phyloP scores from a whole-genome alignment of 2,113 vertebrate species.

The Tyrannus savana region DNA sequence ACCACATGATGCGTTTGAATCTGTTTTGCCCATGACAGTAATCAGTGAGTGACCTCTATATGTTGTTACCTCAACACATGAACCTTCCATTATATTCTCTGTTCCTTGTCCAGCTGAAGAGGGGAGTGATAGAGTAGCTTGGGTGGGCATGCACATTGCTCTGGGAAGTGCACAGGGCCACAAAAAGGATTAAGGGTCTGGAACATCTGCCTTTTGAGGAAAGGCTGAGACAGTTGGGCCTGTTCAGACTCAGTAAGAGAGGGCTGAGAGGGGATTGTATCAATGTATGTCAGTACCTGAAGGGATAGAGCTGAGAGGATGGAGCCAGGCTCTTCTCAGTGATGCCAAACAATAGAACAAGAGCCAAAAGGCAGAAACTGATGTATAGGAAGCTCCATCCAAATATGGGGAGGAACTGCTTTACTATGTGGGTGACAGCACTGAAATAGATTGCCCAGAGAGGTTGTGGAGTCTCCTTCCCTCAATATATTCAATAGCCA shows the following conservation, averaged over 20 bases:
- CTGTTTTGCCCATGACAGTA: neutral
- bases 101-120: neutral
- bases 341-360: neutral
- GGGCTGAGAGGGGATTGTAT: neutral
- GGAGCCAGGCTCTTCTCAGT: neutral
- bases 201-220: neutral
- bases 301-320: neutral
- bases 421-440: rapidly evolving
- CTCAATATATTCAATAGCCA: neutral
- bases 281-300: neutral
- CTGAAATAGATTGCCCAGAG: neutral
- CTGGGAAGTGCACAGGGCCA: neutral
- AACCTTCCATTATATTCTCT: neutral
- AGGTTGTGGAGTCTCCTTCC: neutral
- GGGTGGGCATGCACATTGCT: neutral
- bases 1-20: neutral
- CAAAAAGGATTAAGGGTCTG: neutral
- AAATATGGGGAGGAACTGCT: neutral
- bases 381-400: neutral
- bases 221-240: neutral
- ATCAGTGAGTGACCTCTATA: neutral
- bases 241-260: neutral
- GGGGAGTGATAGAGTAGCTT: neutral
- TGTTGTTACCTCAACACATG: neutral
- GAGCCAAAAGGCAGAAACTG: neutral